These are phyloP conservation scores for Andricus curvator DNA, from an alignment of 2,888 invertebrate species.

Conservation along the genomic window DNA sequence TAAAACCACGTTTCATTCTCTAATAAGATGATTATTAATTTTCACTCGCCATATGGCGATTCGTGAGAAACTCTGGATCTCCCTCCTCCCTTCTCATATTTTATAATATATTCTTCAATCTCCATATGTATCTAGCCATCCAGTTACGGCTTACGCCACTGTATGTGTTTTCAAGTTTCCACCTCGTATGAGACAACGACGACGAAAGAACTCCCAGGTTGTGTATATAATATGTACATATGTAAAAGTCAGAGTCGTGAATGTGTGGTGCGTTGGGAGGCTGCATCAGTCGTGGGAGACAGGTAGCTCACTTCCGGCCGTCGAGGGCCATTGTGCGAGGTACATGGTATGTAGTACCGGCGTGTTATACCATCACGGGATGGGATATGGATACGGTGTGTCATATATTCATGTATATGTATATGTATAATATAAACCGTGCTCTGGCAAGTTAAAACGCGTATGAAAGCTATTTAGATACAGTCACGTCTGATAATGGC, in stretches of 20 bases:
- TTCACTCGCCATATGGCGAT: neutral
- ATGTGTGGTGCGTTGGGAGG: constrained; percentile 63
- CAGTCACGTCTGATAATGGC: constrained; percentile 3
- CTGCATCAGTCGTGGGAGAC: constrained; percentile 76
- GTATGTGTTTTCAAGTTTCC: constrained; percentile 20
- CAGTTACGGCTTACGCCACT: neutral
- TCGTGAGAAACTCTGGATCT: constrained; percentile 2
- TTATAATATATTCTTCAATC: neutral
- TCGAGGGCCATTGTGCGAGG: constrained; percentile 63
- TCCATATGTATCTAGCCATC: neutral
- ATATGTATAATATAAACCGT: constrained; percentile 34
- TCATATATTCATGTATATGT: constrained; percentile 49
- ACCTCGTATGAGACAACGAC: neutral
- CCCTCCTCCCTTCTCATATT: neutral
- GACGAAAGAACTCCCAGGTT: neutral
- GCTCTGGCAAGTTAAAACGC: neutral
- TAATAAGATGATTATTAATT: neutral
- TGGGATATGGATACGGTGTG: constrained; percentile 45
- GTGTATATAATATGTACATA: constrained; percentile 27
- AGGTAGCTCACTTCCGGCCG: constrained; percentile 76
- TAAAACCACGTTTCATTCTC: neutral
- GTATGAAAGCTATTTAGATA: neutral
- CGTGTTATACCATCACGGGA: constrained; percentile 46
- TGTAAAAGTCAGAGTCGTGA: constrained; percentile 40
- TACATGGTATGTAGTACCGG: constrained; percentile 48